phyloP scores from a whole-genome alignment of 2,888 invertebrate species.

The Clivina fossor region DNA sequence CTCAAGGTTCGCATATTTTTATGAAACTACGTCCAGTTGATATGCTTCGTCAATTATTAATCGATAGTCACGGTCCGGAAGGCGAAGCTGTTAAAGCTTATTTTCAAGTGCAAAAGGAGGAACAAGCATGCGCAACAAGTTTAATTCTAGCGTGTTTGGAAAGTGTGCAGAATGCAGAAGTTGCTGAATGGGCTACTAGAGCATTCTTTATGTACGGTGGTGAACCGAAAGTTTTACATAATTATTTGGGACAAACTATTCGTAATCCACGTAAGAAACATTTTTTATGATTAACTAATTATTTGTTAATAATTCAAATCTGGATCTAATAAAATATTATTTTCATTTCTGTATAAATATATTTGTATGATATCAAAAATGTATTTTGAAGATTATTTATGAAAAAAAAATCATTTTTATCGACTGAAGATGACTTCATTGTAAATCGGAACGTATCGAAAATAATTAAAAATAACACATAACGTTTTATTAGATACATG shows the following conservation, averaged over 20 bases:
- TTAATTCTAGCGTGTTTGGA: slow-evolving; percentile 81
- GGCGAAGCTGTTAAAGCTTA: slow-evolving; percentile 81
- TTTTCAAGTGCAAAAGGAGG: slow-evolving; percentile 79
- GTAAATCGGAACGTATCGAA: too few relatives aligned
- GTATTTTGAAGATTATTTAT: too few relatives aligned
- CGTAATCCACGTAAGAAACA: slow-evolving; percentile 18
- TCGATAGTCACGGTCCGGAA: slow-evolving; percentile 83
- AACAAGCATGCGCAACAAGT: slow-evolving; percentile 89
- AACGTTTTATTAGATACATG: too few relatives aligned
- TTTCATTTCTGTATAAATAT: not conserved
- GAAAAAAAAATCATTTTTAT: too few relatives aligned
- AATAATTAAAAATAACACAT: too few relatives aligned
- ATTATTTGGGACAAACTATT: slow-evolving; percentile 8
- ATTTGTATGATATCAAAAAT: not conserved
- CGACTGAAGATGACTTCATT: too few relatives aligned
- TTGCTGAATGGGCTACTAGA: slow-evolving; percentile 85
- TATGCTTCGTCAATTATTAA: slow-evolving; percentile 76
- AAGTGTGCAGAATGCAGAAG: slow-evolving; percentile 61
- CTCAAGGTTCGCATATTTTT: slow-evolving; percentile 84
- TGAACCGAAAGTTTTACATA: slow-evolving; percentile 57
- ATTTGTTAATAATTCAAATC: not conserved
- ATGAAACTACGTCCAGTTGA: slow-evolving; percentile 86
- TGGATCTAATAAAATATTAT: too few relatives aligned
- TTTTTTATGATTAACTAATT: slow-evolving; percentile 3
- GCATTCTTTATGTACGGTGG: slow-evolving; percentile 93